Evolutionary conservation across 2,113 vertebrate genomes (phyloP), one percentile per base, ranked within the genome.

Genomic region (Caranx ignobilis): DNA sequence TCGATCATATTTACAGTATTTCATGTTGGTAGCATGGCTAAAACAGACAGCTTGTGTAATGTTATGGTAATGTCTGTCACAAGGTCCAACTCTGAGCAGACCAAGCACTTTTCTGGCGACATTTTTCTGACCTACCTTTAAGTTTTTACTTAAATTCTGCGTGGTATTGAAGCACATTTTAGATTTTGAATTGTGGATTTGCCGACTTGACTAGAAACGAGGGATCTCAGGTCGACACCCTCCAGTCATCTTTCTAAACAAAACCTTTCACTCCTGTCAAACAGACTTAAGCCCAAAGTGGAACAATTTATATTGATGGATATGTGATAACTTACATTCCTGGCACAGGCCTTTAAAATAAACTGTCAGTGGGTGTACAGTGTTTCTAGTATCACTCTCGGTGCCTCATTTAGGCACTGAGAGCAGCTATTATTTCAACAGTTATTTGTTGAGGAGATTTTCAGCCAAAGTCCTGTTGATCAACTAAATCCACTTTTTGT

Each of bases 301-400:
- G 37, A 75, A 45, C 35, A 10, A 50, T 70, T 26, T 16, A 56
- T 57, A 60, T 34, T 12, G 6, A 59, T 57, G 21, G 62, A 71
- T 66, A 76, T 45, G 57, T 75, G n/a, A 75, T 68, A 67, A 80
- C 35, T 64, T 39, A 77, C 59, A 72, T 74, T 83, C 77, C 75
- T 86, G 70, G 75, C 72, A 71, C 11, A 6, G 45, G 43, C 45
- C 69, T 61, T 54, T 68, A 45, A 87, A 78, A 86, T 63, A 82
- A 90, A 84, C 73, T 34, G 2, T 26, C 43, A 39, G 34, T 26
- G 31, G 54, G 56, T 5, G 47, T 84, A 34, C 39, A 34, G 55
- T 45, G 47, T 75, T 77, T 81, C 18, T 26, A 70, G 11, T 71
- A 75, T n/a, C 41, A 16, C 54, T 35, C 21, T n/a, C 11, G 56